Evolutionary conservation across 2,797 vertebrate species (phyloP), one percentile per base, ranked within the genome.

Genomic region (Sebastes cheni): DNA sequence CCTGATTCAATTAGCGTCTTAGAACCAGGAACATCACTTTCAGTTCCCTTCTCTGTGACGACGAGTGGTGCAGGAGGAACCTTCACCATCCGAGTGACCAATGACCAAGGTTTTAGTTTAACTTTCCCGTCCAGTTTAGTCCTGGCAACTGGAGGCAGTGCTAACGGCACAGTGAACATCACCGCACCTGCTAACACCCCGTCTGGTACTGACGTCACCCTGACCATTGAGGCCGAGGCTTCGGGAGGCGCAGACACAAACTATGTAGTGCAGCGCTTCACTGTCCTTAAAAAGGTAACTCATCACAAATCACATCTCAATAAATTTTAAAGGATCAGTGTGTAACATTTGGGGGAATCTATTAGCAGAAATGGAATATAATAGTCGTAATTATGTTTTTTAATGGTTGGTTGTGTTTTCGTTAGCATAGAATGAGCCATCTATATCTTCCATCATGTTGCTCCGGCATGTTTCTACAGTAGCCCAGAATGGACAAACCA

Each of bases 191-290:
- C 27, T 1, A 77, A 81, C 42, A 88, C 86, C 0, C 65, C 22
- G 1, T 83, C 88, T 5, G 91, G 92, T 6, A 87, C 81, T 6
- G 85, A 75, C 7, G 77, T 92, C 76, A 89, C 87, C 3, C 67
- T 93, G 36, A 91, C 88, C 58, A 85, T 93, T 5, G 83, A 87
- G 58, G 89, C 69, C 0, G 55, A 75, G 58, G 79, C 72, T 23
- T 58, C 83, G 0, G 69, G 39, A 1, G 12, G 5, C 2, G 8
- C 16, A 3, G 89, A 90, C 62, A 58, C 74, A 50, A 93, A 91
- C 77, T 92, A 91, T 10, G 61, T 73, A 0, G 72, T 91, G 20
- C 66, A 81, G 55, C 80, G 29, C 2, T 50, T 82, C 20, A 64
- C 69, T 20, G 65, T 82, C 18, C 52, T 73, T 27, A 27, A 6